A percentile compares a stretch with the other conserved stretches of the same genome.
These are phyloP conservation scores for Aspidoscelis tigris DNA, from an alignment of 2,113 vertebrate species.

Conservation along the genomic window DNA sequence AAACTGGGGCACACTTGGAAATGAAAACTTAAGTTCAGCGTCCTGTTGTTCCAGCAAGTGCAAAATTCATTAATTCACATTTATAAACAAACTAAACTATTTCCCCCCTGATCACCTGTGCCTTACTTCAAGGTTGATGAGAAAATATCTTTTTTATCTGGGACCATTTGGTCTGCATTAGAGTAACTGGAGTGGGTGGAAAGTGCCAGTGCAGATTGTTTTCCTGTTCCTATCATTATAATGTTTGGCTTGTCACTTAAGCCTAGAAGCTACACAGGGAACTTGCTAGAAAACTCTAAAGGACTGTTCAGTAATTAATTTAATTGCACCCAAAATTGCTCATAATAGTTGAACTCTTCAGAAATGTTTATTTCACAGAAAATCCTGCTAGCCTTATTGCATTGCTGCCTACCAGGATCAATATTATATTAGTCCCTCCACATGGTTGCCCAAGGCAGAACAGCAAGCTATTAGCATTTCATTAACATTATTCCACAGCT, in stretches of 20 bases:
- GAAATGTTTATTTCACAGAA: conserved; percentile 46
- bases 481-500: conserved; percentile 44
- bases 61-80: too few species aligned
- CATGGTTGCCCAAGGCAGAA: conserved; percentile 35
- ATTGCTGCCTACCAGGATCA: conserved; percentile 48
- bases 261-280: conserved; percentile 19
- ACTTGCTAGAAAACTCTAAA: conserved; percentile 50
- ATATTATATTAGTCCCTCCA: conserved; percentile 38
- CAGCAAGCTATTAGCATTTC: conserved; percentile 50
- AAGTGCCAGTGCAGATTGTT: not conserved
- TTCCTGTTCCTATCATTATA: conserved; percentile 18
- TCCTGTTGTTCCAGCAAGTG: too few species aligned
- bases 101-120: too few species aligned
- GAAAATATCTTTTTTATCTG: not conserved
- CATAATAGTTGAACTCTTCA: conserved; percentile 48
- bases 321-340: conserved; percentile 43
- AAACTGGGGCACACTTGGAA: too few species aligned
- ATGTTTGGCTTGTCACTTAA: conserved; percentile 1
- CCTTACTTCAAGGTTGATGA: too few species aligned
- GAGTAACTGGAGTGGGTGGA: not conserved
- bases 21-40: too few species aligned
- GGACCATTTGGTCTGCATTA: not conserved
- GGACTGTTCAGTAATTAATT: conserved; percentile 37
- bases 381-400: conserved; percentile 24
- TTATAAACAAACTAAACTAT: too few species aligned